Conservation (phyloP, 2,888 invertebrate species). For the Temnothorax ravouxi region DNA sequence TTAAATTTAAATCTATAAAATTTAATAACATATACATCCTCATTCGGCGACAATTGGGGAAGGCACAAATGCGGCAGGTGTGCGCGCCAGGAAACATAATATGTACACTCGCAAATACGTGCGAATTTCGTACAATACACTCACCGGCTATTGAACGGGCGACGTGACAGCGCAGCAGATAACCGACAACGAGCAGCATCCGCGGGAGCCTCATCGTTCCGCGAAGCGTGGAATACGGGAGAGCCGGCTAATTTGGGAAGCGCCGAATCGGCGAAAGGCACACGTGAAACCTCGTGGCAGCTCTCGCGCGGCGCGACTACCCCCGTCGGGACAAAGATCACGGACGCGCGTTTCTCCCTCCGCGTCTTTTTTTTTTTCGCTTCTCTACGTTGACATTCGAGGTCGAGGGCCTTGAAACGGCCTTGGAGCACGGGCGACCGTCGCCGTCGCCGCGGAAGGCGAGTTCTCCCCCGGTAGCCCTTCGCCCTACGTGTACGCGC, state of each 20-base stretch:
- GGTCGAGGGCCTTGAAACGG: background rate
- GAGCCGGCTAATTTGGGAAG: background rate
- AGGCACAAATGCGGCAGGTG: background rate
- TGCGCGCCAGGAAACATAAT: background rate
- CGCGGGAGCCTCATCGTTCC: conserved; percentile 70
- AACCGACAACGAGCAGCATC: conserved; percentile 65
- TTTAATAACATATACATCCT: background rate
- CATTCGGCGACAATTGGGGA: background rate
- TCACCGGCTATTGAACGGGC: conserved; percentile 75
- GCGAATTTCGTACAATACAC: conserved; percentile 52
- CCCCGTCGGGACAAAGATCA: background rate
- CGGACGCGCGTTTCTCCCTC: conserved; percentile 1
- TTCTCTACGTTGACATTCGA: conserved; percentile 5
- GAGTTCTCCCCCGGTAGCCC: conserved; percentile 5
- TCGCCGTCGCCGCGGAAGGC: conserved; percentile 6
- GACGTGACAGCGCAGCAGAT: conserved; percentile 74
- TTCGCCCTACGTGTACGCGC: conserved; percentile 34
- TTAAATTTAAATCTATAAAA: background rate
- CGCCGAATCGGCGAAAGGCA: conserved; percentile 51
- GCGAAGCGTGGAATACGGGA: background rate
- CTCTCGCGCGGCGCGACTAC: conserved; percentile 30
- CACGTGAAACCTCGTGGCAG: conserved; percentile 61
- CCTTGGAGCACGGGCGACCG: background rate
- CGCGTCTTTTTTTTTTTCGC: background rate
- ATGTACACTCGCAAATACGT: background rate